These are phyloP conservation scores for Lathamus discolor DNA, from an alignment of 2,113 vertebrate species.

Conservation along the genomic window DNA sequence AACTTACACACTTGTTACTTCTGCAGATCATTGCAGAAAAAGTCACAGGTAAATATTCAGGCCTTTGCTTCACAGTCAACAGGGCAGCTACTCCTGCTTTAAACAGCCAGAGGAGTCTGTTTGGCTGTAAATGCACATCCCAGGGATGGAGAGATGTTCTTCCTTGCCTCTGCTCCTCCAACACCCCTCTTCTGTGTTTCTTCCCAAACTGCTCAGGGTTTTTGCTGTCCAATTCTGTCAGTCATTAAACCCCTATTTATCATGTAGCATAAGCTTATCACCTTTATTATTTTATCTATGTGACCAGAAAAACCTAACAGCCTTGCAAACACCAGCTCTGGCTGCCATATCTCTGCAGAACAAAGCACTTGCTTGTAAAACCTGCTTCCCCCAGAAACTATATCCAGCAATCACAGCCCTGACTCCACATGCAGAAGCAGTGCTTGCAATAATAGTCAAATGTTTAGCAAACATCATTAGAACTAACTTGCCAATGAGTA, in stretches of 20 bases:
- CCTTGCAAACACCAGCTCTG: not conserved
- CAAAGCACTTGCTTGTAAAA: not conserved
- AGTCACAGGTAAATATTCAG: not conserved
- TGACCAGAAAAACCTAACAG: not conserved
- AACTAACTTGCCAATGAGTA: not conserved
- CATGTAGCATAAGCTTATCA: not conserved
- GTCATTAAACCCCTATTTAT: not conserved
- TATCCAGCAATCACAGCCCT: not conserved
- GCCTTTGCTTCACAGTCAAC: not conserved
- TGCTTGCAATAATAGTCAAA: not conserved
- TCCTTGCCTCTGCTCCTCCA: not conserved
- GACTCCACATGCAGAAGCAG: not conserved
- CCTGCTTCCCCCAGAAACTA: not conserved
- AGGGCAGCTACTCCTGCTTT: not conserved
- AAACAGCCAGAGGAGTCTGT: not conserved
- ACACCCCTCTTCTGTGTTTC: not conserved
- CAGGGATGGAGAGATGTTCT: not conserved
- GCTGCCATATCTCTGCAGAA: not conserved
- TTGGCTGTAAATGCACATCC: not conserved
- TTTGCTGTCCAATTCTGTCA: not conserved
- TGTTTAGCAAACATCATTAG: slow-evolving; percentile 34
- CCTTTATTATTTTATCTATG: not conserved
- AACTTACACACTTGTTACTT: not conserved
- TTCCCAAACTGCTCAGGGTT: not conserved
- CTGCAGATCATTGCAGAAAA: not conserved